These are phyloP conservation scores for Pluvianellus socialis DNA, from an alignment of 2,113 vertebrate species.

Conservation along the genomic window DNA sequence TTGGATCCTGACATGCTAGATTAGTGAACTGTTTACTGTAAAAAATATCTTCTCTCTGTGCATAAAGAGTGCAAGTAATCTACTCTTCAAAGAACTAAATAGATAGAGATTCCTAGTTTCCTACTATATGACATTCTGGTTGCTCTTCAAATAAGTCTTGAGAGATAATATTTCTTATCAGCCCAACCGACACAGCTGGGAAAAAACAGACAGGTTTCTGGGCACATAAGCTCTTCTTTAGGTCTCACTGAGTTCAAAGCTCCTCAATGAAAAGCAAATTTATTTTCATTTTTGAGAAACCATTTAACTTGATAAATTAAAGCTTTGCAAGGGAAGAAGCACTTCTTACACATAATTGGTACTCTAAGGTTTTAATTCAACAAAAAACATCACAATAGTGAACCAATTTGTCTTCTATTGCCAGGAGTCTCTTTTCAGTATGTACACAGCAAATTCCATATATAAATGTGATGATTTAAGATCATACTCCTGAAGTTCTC, in stretches of 20 bases:
- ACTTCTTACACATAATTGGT: slow-evolving; percentile 28
- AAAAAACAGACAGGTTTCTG: not conserved
- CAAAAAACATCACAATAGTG: not conserved
- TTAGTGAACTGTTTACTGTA: slow-evolving; percentile 39
- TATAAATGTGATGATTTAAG: not conserved
- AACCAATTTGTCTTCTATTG: slow-evolving; percentile 1
- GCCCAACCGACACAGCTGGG: not conserved
- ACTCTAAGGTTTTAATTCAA: slow-evolving; percentile 33
- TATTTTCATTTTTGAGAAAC: slow-evolving; percentile 42
- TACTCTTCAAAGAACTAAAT: slow-evolving; percentile 25
- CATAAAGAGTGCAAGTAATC: slow-evolving; percentile 13
- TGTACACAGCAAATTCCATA: not conserved
- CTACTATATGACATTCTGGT: not conserved
- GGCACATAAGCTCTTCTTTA: slow-evolving; percentile 8
- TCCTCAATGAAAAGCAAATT: slow-evolving; percentile 22
- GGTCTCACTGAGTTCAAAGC: slow-evolving; percentile 31
- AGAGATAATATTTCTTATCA: slow-evolving; percentile 51
- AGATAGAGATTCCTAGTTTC: slow-evolving; percentile 10
- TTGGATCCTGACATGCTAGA: slow-evolving; percentile 23
- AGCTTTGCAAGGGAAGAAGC: not conserved
- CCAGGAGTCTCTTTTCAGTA: not conserved
- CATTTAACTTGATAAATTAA: slow-evolving; percentile 30
- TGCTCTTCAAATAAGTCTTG: slow-evolving; percentile 18
- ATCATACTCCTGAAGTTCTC: not conserved
- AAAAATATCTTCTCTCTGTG: not conserved